Percentiles rank a stretch among this genome's conserved stretches.
These are phyloP conservation scores for Nerophis lumbriciformis DNA, from an alignment of 2,113 vertebrate species.

Conservation along the genomic window DNA sequence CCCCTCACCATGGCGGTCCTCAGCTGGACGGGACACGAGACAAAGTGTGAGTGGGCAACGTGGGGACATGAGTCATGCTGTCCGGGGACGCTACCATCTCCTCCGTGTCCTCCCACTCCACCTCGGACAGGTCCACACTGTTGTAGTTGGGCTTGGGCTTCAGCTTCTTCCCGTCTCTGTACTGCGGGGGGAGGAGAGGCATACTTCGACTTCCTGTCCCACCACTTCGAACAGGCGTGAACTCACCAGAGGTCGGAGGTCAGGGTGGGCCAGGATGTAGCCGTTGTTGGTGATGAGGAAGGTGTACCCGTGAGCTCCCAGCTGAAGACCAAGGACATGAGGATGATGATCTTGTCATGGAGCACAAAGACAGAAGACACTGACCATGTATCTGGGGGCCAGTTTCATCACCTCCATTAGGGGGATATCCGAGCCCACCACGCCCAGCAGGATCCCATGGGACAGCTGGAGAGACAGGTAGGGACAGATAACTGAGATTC, in stretches of 20 bases:
- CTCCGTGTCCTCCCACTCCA: constrained; percentile 90
- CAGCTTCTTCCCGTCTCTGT: constrained; percentile 88
- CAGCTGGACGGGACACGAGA: constrained; percentile 64
- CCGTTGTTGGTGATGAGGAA: constrained; percentile 96
- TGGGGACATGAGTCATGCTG: too few species aligned
- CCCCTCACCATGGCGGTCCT: constrained; percentile 91
- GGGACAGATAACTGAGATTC: too few species aligned
- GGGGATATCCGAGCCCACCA: constrained; percentile 91
- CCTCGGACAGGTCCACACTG: constrained; percentile 93
- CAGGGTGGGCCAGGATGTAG: constrained; percentile 93
- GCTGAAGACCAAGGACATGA: constrained; percentile 60
- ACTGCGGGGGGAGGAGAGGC: constrained; percentile 60
- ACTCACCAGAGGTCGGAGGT: constrained; percentile 90
- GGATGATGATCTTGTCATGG: background rate
- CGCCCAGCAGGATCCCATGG: constrained; percentile 92
- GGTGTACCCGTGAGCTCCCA: constrained; percentile 91
- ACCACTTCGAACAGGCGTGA: background rate
- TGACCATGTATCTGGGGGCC: constrained; percentile 89
- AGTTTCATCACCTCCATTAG: constrained; percentile 88
- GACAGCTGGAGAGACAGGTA: constrained; percentile 72
- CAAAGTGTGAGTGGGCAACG: too few species aligned
- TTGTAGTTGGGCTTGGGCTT: constrained; percentile 96
- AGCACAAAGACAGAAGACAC: background rate
- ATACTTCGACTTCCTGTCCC: constrained; percentile 1
- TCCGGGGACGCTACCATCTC: constrained; percentile 70